phyloP scores from a whole-genome alignment of 2,888 invertebrate species.

The Rugalucina vietnamica region DNA sequence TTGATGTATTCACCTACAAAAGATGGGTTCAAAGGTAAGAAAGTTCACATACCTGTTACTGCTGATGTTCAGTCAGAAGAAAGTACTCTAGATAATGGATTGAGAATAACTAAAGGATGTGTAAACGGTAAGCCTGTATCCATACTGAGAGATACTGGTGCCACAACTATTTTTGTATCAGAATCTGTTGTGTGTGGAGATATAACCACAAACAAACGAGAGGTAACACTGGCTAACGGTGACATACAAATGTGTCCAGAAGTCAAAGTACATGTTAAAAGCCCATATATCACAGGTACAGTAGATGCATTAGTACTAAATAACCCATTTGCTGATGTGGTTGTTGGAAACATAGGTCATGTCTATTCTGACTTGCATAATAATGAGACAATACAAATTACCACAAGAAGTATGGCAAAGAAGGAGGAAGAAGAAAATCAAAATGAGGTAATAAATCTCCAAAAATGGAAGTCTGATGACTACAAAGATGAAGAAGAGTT shows the following conservation, averaged over 20 bases:
- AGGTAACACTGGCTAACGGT: neutral
- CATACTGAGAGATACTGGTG: constrained; percentile 4
- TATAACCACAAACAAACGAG: neutral
- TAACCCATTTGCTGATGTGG: constrained; percentile 15
- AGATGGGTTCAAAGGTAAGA: constrained; percentile 2
- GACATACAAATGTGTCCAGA: neutral
- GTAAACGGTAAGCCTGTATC: constrained; percentile 1
- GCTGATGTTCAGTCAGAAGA: neutral
- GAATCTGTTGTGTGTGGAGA: neutral
- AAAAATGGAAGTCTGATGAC: neutral
- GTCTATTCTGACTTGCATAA: neutral
- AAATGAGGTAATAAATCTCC: neutral
- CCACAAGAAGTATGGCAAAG: neutral
- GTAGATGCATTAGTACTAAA: constrained; percentile 10
- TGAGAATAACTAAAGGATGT: neutral
- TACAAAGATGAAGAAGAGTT: neutral
- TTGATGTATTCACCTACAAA: neutral
- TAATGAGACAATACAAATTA: neutral
- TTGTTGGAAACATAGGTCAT: constrained; percentile 17
- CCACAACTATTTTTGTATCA: constrained; percentile 12
- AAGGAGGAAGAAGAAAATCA: neutral
- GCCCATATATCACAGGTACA: constrained; percentile 3
- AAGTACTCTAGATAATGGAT: neutral
- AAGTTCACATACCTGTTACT: neutral
- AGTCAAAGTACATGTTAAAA: neutral